phyloP scores from a whole-genome alignment of 2,113 vertebrate species.

The Phodopus roborovskii region DNA sequence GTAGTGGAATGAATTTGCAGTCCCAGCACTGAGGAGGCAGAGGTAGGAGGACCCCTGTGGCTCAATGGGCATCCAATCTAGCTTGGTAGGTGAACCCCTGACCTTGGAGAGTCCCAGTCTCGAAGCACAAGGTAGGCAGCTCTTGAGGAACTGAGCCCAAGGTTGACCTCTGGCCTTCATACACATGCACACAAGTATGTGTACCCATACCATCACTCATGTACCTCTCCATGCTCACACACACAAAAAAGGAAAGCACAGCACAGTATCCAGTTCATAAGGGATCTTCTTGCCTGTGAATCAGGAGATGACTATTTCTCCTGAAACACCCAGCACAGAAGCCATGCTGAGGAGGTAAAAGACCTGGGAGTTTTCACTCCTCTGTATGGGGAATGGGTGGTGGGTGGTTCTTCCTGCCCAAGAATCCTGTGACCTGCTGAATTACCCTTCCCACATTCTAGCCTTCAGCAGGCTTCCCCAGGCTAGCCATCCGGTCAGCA shows the following conservation, averaged over 20 bases:
- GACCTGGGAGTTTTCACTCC: neutral
- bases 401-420: neutral
- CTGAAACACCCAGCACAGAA: neutral
- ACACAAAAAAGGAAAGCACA: neutral
- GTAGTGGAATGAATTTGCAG: neutral
- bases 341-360: neutral
- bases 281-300: neutral
- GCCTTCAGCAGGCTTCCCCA: neutral
- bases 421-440: slow-evolving; percentile 61
- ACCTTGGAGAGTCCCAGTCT: neutral
- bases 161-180: neutral
- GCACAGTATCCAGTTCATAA: neutral
- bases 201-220: too few relatives aligned
- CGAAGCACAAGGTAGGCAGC: neutral
- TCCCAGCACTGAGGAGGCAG: neutral
- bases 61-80: neutral
- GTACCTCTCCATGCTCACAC: neutral
- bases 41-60: neutral
- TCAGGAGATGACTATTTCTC: neutral
- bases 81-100: neutral
- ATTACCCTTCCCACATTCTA: slow-evolving; percentile 72
- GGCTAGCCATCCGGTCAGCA: neutral
- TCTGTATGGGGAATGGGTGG: neutral
- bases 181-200: neutral
- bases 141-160: neutral